A percentile compares a stretch with the other conserved stretches of the same genome.
Conservation (phyloP, 2,888 invertebrate genomes). For the Saturnia japonica region DNA sequence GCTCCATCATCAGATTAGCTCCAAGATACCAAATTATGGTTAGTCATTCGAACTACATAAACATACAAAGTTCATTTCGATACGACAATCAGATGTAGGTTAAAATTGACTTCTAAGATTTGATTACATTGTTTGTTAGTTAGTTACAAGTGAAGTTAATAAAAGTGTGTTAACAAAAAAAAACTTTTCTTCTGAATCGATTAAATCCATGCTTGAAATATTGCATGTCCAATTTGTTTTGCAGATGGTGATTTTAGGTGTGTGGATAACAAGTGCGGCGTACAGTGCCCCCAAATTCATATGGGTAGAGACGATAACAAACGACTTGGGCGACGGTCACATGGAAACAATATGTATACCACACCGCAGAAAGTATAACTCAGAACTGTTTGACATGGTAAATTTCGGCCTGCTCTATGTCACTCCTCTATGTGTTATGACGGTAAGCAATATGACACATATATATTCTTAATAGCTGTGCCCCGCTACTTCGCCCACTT, state of each 20-base stretch:
- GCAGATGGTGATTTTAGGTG: conserved; percentile 88
- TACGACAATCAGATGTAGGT: too few species aligned
- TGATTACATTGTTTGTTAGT: too few species aligned
- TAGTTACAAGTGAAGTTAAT: too few species aligned
- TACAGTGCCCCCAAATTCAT: conserved; percentile 93
- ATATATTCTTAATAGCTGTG: too few species aligned
- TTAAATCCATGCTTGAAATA: not conserved
- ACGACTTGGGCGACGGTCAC: conserved; percentile 80
- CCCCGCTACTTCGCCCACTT: too few species aligned
- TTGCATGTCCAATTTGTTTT: conserved; percentile 16
- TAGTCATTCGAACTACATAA: too few species aligned
- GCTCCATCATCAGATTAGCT: too few species aligned
- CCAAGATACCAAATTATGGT: too few species aligned
- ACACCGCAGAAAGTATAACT: conserved; percentile 89
- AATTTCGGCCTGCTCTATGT: conserved; percentile 92
- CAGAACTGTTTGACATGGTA: conserved; percentile 89
- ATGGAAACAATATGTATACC: conserved; percentile 88
- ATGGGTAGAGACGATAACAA: conserved; percentile 89
- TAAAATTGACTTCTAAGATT: too few species aligned
- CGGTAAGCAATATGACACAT: conserved; percentile 74
- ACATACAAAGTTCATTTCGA: too few species aligned
- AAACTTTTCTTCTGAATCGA: not conserved
- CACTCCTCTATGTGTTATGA: conserved; percentile 90
- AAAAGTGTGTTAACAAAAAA: too few species aligned
- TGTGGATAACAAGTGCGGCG: conserved; percentile 91